Conservation (phyloP, 2,113 vertebrate genomes). For the Amblyopsis rosae region DNA sequence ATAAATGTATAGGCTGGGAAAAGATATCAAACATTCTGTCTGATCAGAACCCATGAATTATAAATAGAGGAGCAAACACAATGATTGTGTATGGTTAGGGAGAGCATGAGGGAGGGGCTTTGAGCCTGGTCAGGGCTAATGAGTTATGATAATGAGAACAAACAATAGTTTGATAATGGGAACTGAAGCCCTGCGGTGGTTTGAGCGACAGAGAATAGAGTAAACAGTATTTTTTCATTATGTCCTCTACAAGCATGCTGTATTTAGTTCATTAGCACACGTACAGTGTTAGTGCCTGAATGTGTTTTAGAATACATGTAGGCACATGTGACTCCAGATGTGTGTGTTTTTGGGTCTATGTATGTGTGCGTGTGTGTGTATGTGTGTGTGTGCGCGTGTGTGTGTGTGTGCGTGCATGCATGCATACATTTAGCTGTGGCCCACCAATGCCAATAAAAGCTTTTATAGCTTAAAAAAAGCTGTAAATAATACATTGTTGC, state of each 20-base stretch:
- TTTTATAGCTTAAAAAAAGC: no score
- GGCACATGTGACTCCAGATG: background rate
- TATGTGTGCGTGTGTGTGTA: slow-evolving; percentile 2
- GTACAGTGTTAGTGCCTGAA: background rate
- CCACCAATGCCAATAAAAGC: no score
- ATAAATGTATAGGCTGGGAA: slow-evolving; percentile 57
- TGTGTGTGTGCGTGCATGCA: background rate
- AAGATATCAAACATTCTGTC: slow-evolving; percentile 71
- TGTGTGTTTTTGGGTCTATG: slow-evolving; percentile 24
- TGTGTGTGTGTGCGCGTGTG: slow-evolving; percentile 5
- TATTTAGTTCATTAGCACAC: background rate
- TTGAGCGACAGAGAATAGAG: slow-evolving; percentile 22
- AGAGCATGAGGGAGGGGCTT: slow-evolving; percentile 3
- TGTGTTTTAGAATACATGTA: background rate
- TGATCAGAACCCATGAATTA: slow-evolving; percentile 72
- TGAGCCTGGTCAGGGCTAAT: background rate
- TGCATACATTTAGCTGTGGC: background rate
- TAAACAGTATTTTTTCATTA: slow-evolving; percentile 1
- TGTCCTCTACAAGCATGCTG: background rate
- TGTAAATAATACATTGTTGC: no score
- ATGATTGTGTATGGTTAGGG: slow-evolving; percentile 14
- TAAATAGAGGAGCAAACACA: slow-evolving; percentile 61
- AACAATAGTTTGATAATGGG: slow-evolving; percentile 64
- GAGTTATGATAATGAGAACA: slow-evolving; percentile 46
- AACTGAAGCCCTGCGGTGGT: slow-evolving; percentile 55